Base-by-base conservation (phyloP, 2,888 invertebrate species). In the Dione juno region DNA sequence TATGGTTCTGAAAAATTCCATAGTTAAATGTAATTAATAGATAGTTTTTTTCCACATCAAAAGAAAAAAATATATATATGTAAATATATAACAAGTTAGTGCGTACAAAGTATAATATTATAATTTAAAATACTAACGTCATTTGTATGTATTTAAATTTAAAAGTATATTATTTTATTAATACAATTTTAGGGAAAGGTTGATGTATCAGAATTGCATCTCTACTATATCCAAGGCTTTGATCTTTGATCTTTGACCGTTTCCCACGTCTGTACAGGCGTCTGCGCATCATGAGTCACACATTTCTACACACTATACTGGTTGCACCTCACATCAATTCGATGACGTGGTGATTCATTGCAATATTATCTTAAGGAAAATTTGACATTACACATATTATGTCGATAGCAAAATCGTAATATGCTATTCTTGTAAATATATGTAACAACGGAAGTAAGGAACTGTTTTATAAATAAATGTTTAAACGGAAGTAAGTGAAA, bases 291-390 rank as follows among this genome's bases (percentile, higher is more conserved):
- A 73, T 83, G 82, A 82, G 69, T 82, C 82, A 81, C 67, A 57
- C 78, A 79, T 81, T 80, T 79, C 79, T 68, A 70, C 50, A 54
- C 66, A 78, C 79, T 66, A 70, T 58, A 52, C 66, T 71, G 80
- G 79, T 87, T 87, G 86, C 83, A 85, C 84, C 82, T 87, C 86
- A 85, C 82, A 84, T 86, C 81, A 82, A 84, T 87, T 85, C 78
- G 77, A 82, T 77, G 63, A 67, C 61, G 65, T 66, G 52, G 64
- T 71, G 71, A 70, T 52, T 57, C 68, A 71, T 67, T 28, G 50
- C 21, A 52, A 43, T 43, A 40, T 59, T 37, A 43, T 48, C 21
- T 69, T 69, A 57, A 67, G 74, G 69, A 70, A 72, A 74, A 69
- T 58, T 52, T 64, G 40, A 66, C 64, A 52, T 16, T 66, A 69